Evolutionary conservation across 2,113 vertebrate species (phyloP).

Genomic region (Talpa occidentalis): DNA sequence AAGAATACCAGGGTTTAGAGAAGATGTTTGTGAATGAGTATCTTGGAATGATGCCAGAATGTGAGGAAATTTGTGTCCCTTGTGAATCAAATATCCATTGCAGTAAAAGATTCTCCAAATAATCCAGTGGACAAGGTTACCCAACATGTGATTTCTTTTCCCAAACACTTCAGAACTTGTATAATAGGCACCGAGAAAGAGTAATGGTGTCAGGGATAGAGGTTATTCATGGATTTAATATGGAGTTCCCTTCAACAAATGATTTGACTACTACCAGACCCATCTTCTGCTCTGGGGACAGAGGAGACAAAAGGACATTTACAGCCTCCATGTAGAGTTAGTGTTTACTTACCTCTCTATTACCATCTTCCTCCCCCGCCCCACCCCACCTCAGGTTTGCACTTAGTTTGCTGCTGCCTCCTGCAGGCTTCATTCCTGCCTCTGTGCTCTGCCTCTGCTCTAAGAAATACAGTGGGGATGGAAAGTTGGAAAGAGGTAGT

Average conservation of each 20-base stretch:
- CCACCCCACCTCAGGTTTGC: conserved; percentile 68
- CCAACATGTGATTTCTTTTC: conserved; percentile 3
- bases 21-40: not conserved
- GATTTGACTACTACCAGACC: not conserved
- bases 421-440: conserved; percentile 42
- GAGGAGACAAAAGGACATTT: conserved; percentile 77
- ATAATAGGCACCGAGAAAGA: not conserved
- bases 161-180: not conserved
- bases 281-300: conserved; percentile 70
- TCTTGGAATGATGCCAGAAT: not conserved
- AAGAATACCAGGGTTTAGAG: not conserved
- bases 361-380: conserved; percentile 36
- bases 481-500: conserved; percentile 62
- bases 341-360: conserved; percentile 83
- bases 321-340: conserved; percentile 78
- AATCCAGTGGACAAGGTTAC: not conserved
- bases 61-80: not conserved
- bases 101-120: not conserved
- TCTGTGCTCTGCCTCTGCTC: conserved; percentile 65
- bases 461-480: conserved; percentile 46
- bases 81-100: not conserved
- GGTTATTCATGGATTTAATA: not conserved
- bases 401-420: conserved; percentile 73
- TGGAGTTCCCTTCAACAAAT: not conserved
- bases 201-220: not conserved